Conservation (phyloP, 2,797 vertebrate species). For the Ctenosaura bakeri region DNA sequence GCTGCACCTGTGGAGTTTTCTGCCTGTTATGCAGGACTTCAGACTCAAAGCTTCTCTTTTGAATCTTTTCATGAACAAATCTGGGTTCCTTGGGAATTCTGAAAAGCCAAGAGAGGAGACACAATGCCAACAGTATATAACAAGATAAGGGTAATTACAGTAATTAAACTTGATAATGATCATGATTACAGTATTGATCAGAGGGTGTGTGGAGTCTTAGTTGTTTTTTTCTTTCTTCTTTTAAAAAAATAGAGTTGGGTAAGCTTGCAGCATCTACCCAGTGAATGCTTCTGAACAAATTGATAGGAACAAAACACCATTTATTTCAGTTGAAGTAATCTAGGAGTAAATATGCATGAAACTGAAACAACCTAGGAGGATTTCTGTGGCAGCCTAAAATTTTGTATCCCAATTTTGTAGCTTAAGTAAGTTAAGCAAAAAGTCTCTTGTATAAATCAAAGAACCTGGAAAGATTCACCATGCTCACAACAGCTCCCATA, state of each 20-base stretch:
- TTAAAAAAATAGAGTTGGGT: not conserved
- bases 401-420: not conserved
- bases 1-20: not conserved
- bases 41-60: not conserved
- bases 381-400: not conserved
- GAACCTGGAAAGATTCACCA: too few relatives aligned
- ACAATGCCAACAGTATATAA: not conserved
- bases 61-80: not conserved
- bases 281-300: not conserved
- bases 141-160: not conserved
- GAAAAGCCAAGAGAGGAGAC: not conserved
- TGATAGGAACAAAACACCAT: not conserved
- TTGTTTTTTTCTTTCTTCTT: too few relatives aligned
- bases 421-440: not conserved
- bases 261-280: not conserved
- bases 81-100: not conserved
- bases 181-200: not conserved
- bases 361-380: not conserved
- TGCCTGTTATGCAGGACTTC: not conserved
- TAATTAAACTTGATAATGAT: not conserved
- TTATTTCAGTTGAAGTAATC: not conserved
- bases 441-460: not conserved
- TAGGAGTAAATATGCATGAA: not conserved
- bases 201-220: not conserved
- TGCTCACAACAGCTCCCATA: too few relatives aligned